These are phyloP conservation scores for Acomys russatus DNA, from an alignment of 2,797 vertebrate genomes.

Conservation along the genomic window DNA sequence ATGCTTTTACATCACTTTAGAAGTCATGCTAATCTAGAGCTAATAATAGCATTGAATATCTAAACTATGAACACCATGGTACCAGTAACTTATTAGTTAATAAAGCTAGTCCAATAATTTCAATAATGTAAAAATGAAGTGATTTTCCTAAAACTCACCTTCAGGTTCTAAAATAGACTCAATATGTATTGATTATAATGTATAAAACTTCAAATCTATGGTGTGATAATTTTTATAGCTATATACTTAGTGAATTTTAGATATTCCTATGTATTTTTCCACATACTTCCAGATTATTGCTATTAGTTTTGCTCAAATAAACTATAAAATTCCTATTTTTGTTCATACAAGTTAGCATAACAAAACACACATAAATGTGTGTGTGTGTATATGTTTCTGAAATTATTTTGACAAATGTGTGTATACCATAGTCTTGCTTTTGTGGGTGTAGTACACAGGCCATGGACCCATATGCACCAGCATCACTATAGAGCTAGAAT, in stretches of 20 bases:
- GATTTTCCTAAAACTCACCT: neutral
- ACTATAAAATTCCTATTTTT: neutral
- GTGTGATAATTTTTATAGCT: neutral
- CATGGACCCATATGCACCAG: neutral
- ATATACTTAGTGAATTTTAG: conserved; percentile 12
- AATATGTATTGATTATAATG: neutral
- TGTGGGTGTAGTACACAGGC: neutral
- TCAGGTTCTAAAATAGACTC: neutral
- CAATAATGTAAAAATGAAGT: neutral
- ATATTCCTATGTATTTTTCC: neutral
- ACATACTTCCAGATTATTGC: neutral
- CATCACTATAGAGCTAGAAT: neutral
- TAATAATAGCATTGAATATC: conserved; percentile 9
- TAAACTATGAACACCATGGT: neutral
- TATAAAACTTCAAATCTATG: neutral
- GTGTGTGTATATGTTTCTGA: neutral
- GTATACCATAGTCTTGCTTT: neutral
- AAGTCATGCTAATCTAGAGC: conserved; percentile 29
- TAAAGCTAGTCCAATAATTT: conserved; percentile 2
- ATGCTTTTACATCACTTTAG: neutral
- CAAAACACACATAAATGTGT: neutral
- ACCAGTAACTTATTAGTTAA: neutral
- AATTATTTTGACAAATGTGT: neutral
- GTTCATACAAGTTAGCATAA: neutral
- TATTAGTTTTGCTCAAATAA: conserved; percentile 13